Evolutionary conservation across 2,113 vertebrate genomes (phyloP).

Genomic region (Aleadryas rufinucha): DNA sequence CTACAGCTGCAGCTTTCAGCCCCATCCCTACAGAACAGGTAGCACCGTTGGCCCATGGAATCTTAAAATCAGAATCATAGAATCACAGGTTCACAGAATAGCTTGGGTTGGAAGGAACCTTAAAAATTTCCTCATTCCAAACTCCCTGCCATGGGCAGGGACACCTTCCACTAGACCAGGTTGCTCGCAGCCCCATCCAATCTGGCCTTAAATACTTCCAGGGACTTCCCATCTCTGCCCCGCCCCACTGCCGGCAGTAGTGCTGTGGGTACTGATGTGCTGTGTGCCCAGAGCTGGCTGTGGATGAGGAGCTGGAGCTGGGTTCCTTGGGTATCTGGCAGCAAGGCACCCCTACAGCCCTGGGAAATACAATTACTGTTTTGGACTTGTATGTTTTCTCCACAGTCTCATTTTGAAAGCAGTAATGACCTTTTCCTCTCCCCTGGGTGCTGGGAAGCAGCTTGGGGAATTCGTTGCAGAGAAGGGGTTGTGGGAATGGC

Average conservation of each 20-base stretch:
- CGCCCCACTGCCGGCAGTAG: not conserved
- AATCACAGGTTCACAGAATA: not conserved
- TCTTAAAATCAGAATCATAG: not conserved
- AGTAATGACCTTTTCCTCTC: slow-evolving; percentile 34
- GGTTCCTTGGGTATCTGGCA: not conserved
- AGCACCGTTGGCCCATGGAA: not conserved
- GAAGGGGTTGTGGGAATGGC: not conserved
- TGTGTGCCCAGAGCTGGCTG: not conserved
- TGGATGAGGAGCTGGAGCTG: accelerated
- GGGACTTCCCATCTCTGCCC: not conserved
- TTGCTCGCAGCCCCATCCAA: not conserved
- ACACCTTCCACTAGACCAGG: not conserved
- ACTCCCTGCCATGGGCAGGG: not conserved
- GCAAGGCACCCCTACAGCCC: not conserved
- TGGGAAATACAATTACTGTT: not conserved
- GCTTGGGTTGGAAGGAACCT: not conserved
- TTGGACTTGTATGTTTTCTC: not conserved
- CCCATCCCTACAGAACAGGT: not conserved
- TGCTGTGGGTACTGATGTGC: accelerated
- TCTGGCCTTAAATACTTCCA: not conserved
- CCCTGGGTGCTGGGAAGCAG: not conserved
- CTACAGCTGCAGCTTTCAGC: not conserved
- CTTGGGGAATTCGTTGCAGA: not conserved
- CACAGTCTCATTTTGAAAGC: slow-evolving; percentile 2
- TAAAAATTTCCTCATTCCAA: not conserved